Evolutionary conservation across 2,888 invertebrate genomes (phyloP).

Genomic region (Caenorhabditis sp.): DNA sequence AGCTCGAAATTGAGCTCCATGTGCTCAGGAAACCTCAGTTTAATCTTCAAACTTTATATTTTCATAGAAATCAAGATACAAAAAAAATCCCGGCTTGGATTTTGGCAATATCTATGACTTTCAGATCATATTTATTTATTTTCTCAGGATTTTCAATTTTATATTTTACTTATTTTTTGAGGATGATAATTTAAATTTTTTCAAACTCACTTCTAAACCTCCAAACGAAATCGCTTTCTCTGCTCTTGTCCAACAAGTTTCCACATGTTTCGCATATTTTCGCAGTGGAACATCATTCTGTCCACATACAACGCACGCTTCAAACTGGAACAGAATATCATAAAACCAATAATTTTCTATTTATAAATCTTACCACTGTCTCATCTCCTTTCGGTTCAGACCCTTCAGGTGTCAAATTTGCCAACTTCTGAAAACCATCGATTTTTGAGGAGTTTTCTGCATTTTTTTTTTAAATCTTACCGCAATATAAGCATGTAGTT

Average conservation of each 20-base stretch:
- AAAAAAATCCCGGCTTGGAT: too few species aligned
- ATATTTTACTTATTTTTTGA: too few species aligned
- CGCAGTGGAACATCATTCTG: slow-evolving; percentile 13
- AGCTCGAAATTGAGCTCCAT: too few species aligned
- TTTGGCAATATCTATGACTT: too few species aligned
- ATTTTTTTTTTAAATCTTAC: too few species aligned
- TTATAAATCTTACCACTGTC: background rate
- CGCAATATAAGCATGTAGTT: slow-evolving; percentile 13
- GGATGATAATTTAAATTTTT: too few species aligned
- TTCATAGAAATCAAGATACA: too few species aligned
- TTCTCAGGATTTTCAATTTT: too few species aligned
- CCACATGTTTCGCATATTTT: slow-evolving; percentile 53
- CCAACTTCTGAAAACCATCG: slow-evolving; percentile 3
- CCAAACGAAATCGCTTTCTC: slow-evolving; percentile 63
- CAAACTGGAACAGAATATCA: slow-evolving; percentile 19
- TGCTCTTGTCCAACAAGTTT: slow-evolving; percentile 55
- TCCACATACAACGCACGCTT: slow-evolving; percentile 26
- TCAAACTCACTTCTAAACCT: slow-evolving; percentile 12
- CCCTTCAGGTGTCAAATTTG: slow-evolving; percentile 7
- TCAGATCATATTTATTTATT: too few species aligned
- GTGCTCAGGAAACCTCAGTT: too few species aligned
- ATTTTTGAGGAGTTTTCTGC: too few species aligned
- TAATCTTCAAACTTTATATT: too few species aligned
- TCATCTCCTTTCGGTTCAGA: slow-evolving; percentile 20
- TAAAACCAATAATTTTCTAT: background rate